Percentiles rank a stretch among this genome's conserved stretches.
Conservation (phyloP, 2,113 vertebrate species). For the Microcebus ravelobensis region DNA sequence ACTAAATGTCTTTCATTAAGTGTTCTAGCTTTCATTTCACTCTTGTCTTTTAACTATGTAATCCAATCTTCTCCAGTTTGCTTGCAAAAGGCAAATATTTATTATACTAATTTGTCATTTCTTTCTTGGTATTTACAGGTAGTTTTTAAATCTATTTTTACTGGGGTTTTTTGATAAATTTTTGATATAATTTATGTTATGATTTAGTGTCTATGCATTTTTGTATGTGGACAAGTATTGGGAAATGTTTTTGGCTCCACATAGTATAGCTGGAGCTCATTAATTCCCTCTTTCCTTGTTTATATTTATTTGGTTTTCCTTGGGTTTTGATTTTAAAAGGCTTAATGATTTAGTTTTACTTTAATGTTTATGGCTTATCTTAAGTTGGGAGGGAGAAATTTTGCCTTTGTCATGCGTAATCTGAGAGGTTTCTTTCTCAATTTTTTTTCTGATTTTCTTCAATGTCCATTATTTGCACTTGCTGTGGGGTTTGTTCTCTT, state of each 20-base stretch:
- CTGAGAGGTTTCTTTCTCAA: not conserved
- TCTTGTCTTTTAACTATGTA: not conserved
- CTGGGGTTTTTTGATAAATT: not conserved
- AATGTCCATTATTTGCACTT: not conserved
- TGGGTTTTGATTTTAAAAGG: not conserved
- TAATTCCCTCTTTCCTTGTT: not conserved
- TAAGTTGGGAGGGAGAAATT: not conserved
- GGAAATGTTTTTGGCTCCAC: not conserved
- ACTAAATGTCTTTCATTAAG: not conserved
- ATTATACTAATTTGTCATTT: not conserved
- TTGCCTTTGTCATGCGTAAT: not conserved
- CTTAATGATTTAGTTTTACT: not conserved
- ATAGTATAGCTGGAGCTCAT: not conserved
- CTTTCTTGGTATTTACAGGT: not conserved
- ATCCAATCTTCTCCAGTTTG: not conserved
- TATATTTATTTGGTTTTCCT: not conserved
- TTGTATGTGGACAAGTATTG: too few species aligned
- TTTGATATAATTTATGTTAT: not conserved
- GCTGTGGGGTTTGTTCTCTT: not conserved
- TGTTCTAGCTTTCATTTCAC: not conserved
- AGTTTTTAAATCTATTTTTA: not conserved
- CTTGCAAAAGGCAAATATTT: not conserved
- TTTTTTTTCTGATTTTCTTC: not conserved
- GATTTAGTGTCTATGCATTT: not conserved
- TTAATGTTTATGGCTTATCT: not conserved